Conservation (phyloP, 2,888 invertebrate genomes). For the Polyommatus iphigenia region DNA sequence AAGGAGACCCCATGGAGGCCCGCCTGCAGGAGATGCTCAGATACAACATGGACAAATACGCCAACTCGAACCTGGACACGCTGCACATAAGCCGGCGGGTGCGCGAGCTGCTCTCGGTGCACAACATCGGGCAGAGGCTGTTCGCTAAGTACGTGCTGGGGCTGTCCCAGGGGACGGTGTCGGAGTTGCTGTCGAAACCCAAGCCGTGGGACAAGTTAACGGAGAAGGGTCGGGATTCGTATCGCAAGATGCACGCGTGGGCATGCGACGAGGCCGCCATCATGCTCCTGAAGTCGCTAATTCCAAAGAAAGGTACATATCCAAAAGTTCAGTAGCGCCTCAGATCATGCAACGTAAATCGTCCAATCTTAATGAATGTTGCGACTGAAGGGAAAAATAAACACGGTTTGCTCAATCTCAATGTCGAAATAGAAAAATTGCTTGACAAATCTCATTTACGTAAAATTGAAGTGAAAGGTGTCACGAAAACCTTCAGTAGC, state of each 20-base stretch:
- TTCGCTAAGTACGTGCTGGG: constrained; percentile 99
- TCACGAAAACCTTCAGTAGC: constrained; percentile 9
- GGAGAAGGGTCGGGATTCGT: constrained; percentile 99
- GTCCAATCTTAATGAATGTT: not conserved
- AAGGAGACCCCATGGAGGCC: constrained; percentile 96
- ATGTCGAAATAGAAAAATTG: constrained; percentile 21
- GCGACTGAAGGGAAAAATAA: not conserved
- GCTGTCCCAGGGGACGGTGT: constrained; percentile 97
- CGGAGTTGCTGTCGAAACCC: constrained; percentile 98
- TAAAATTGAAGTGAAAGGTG: constrained; percentile 11
- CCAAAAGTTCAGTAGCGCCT: constrained; percentile 29
- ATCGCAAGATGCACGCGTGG: constrained; percentile 99
- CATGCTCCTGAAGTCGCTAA: constrained; percentile 97
- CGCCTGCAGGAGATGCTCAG: constrained; percentile 95
- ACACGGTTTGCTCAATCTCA: not conserved
- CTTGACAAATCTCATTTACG: constrained; percentile 20
- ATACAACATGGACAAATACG: constrained; percentile 97
- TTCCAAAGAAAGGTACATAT: constrained; percentile 97
- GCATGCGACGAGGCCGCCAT: constrained; percentile 98
- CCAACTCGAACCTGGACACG: constrained; percentile 96
- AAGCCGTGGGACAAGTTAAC: constrained; percentile 99
- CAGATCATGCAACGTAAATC: not conserved
- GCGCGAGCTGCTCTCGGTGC: constrained; percentile 95
- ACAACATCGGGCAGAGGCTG: constrained; percentile 98
- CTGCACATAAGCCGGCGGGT: constrained; percentile 95